phyloP scores from a whole-genome alignment of 2,113 vertebrate species.

The Aplodontia rufa region DNA sequence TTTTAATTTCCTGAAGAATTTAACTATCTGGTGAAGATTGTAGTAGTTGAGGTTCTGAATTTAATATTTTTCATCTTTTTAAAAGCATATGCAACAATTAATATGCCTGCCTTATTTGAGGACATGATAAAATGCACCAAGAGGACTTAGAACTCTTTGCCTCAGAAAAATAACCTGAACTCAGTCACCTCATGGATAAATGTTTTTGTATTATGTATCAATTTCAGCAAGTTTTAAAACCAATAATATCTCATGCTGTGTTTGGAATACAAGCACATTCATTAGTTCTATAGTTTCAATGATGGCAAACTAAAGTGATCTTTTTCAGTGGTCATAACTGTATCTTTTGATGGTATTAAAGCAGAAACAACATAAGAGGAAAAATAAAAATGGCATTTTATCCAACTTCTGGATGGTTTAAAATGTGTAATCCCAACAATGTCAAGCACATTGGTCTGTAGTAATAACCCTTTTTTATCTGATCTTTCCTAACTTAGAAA shows the following conservation, averaged over 20 bases:
- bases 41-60: neutral
- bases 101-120: slow-evolving; percentile 64
- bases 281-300: slow-evolving; percentile 66
- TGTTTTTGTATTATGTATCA: neutral
- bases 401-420: neutral
- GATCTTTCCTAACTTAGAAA: neutral
- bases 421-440: neutral
- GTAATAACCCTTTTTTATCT: neutral
- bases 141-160: slow-evolving; percentile 38
- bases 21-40: slow-evolving; percentile 1
- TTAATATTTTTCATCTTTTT: slow-evolving; percentile 61
- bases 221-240: slow-evolving; percentile 62
- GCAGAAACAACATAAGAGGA: neutral
- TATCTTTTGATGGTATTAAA: slow-evolving; percentile 48
- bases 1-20: slow-evolving; percentile 66
- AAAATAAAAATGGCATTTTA: slow-evolving; percentile 31
- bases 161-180: slow-evolving; percentile 49
- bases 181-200: slow-evolving; percentile 16
- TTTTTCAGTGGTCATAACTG: neutral
- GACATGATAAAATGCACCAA: slow-evolving; percentile 58
- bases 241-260: slow-evolving; percentile 7
- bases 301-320: slow-evolving; percentile 69
- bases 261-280: neutral
- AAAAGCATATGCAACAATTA: slow-evolving; percentile 62
- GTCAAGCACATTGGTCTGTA: neutral